Evolutionary conservation across 2,888 invertebrate genomes (phyloP), one percentile per base, ranked within the genome.

Genomic region (Andrena trimmerana): DNA sequence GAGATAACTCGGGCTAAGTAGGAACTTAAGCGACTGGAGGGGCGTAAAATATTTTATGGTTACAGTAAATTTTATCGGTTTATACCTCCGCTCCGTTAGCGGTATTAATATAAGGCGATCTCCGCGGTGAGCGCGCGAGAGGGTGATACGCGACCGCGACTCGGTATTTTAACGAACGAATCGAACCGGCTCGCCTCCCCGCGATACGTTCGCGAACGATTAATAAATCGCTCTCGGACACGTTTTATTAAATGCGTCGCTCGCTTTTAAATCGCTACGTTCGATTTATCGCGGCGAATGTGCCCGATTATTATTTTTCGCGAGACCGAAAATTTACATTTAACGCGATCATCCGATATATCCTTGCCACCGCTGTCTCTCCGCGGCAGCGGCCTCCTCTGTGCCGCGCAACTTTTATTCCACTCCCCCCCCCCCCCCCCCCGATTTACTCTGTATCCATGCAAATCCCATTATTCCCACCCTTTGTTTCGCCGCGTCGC

Each of bases 21-120:
- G 36, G 67, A 82, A 82, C 65, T 81, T 73, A 74, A 82, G 66
- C 82, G 83, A 72, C 73, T 69, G 70, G 77, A 77, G 70, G 73
- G 70, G 66, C 57, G 73, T 82, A 83, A 83, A 83, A 73, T 77
- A 68, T 83, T 83, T 83, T 83, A 83, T 67, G 82, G 73, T 83
- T 77, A 73, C 73, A 63, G 73, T 83, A 78, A 83, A 82, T 82
- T 83, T 78, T 62, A 72, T 78, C 77, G 73, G 77, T 82, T 83
- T 82, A 78, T 77, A 82, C 62, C 66, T 54, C 50, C 31, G 36
- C 66, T 66, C 69, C 72, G 76, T 76, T 78, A 74, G 63, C 50
- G 20, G 71, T 66, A 66, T 72, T 83, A 73, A 83, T 81, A 73
- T 24, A 68, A 59, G 75, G 52, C n/a, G 81, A 81, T 80, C 63